phyloP scores from a whole-genome alignment of 2,113 vertebrate species.

The Planiliza haematocheilus region DNA sequence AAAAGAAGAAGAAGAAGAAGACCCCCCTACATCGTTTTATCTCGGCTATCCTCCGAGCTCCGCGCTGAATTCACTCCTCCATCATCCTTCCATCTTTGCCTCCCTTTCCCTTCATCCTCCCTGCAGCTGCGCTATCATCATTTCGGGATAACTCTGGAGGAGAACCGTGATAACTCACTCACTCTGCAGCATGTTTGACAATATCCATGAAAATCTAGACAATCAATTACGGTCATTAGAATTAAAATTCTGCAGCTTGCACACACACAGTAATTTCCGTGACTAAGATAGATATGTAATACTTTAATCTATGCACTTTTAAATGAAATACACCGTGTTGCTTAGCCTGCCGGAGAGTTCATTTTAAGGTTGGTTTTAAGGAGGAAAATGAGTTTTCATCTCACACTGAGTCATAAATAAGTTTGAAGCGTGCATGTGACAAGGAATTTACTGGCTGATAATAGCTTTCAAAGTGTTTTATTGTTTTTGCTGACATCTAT shows the following conservation, averaged over 20 bases:
- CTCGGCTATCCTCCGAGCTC: slow-evolving; percentile 10
- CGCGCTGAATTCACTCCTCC: slow-evolving; percentile 40
- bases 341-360: neutral
- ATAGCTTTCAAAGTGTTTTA: slow-evolving; percentile 63
- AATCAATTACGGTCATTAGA: slow-evolving; percentile 23
- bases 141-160: slow-evolving; percentile 27
- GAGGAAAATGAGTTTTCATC: neutral
- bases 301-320: neutral
- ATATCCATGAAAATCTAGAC: slow-evolving; percentile 27
- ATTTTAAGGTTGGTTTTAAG: neutral
- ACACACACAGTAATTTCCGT: neutral
- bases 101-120: slow-evolving; percentile 5
- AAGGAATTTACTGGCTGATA: slow-evolving; percentile 39
- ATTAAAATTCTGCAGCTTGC: neutral
- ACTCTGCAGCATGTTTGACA: slow-evolving; percentile 3
- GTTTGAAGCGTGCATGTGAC: slow-evolving; percentile 58
- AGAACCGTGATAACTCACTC: slow-evolving; percentile 12
- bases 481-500: slow-evolving; percentile 48
- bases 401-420: slow-evolving; percentile 64
- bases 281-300: no score
- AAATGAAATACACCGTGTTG: neutral
- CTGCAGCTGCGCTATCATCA: slow-evolving; percentile 42
- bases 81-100: slow-evolving; percentile 12
- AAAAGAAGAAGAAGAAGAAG: no score
- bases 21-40: slow-evolving; percentile 66